phyloP scores from a whole-genome alignment of 2,888 invertebrate species.

The Meiosimyza decipiens region DNA sequence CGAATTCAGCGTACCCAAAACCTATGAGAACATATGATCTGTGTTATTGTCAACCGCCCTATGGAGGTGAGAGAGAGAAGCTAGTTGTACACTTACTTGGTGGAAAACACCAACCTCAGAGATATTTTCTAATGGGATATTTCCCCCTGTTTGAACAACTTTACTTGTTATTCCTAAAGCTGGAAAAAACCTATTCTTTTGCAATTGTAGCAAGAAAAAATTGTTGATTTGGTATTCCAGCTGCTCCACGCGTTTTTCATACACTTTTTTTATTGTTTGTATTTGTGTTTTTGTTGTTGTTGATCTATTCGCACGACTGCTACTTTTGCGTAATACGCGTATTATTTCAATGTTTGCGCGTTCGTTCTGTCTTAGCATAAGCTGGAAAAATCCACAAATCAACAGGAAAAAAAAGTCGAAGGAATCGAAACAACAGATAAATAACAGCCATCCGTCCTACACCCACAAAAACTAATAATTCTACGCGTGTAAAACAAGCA shows the following conservation, averaged over 20 bases:
- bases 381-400: slow-evolving; percentile 5
- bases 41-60: too few species aligned
- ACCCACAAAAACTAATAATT: slow-evolving; percentile 46
- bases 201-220: slow-evolving; percentile 18
- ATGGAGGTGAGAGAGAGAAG: too few species aligned
- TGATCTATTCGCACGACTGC: slow-evolving; percentile 30
- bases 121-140: too few species aligned
- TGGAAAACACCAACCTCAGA: too few species aligned
- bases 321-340: slow-evolving; percentile 23
- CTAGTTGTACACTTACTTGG: too few species aligned
- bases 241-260: slow-evolving; percentile 25
- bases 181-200: slow-evolving; percentile 5
- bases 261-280: slow-evolving; percentile 5
- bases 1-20: too few species aligned
- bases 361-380: slow-evolving; percentile 24
- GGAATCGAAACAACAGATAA: slow-evolving; percentile 24
- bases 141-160: too few species aligned
- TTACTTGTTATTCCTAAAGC: background rate
- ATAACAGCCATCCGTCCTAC: slow-evolving; percentile 36
- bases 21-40: too few species aligned
- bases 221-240: slow-evolving; percentile 38
- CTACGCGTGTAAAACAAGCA: slow-evolving; percentile 32
- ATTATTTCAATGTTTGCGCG: slow-evolving; percentile 41
- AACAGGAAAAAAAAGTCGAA: slow-evolving; percentile 12
- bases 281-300: slow-evolving; percentile 20